Conservation (phyloP, 2,888 invertebrate species). For the Caenorhabditis sp. region DNA sequence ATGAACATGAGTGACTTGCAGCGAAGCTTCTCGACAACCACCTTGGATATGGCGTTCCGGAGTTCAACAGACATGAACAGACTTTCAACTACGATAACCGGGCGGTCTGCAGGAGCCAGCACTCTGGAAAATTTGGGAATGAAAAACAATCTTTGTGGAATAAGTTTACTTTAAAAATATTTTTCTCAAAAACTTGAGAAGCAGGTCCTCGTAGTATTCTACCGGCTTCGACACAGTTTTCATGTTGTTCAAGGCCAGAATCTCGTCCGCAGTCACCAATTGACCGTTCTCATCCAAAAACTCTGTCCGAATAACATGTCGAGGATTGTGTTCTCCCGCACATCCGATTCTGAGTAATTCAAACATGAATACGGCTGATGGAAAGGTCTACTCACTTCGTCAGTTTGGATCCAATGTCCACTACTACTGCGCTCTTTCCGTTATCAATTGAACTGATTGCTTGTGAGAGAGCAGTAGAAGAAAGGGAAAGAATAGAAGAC, state of each 20-base stretch:
- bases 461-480: slow-evolving; percentile 60
- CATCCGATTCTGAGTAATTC: slow-evolving; percentile 67
- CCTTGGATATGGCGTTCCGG: slow-evolving; percentile 86
- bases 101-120: slow-evolving; percentile 91
- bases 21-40: slow-evolving; percentile 53
- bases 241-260: slow-evolving; percentile 44
- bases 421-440: slow-evolving; percentile 68
- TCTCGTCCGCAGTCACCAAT: slow-evolving; percentile 30
- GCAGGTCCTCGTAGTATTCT: slow-evolving; percentile 25
- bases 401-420: slow-evolving; percentile 74
- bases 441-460: slow-evolving; percentile 62
- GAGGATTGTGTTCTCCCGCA: slow-evolving; percentile 71
- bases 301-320: slow-evolving; percentile 64
- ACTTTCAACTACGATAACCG: slow-evolving; percentile 93
- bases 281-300: slow-evolving; percentile 46
- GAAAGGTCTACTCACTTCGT: slow-evolving; percentile 71
- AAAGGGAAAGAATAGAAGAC: slow-evolving; percentile 46
- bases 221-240: slow-evolving; percentile 20
- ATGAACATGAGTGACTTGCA: slow-evolving; percentile 86
- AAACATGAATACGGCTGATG: not conserved
- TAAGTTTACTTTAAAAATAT: slow-evolving; percentile 57
- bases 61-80: slow-evolving; percentile 88
- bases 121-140: slow-evolving; percentile 83
- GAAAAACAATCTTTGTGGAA: no score
- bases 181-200: slow-evolving; percentile 63